Evolutionary conservation across 2,113 vertebrate species (phyloP).

Genomic region (Zootoca vivipara): DNA sequence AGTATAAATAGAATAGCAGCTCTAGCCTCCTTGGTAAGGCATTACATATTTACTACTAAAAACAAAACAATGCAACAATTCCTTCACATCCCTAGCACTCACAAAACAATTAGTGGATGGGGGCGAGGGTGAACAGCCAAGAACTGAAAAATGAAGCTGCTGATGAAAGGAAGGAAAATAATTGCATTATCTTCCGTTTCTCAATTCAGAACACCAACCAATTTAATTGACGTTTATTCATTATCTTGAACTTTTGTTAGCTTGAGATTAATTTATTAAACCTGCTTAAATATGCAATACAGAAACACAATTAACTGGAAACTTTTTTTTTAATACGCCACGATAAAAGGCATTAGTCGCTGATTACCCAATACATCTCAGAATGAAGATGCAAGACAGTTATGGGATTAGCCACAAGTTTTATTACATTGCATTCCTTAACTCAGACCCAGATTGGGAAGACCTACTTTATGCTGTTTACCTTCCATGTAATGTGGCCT

Average conservation of each 20-base stretch:
- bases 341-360: neutral
- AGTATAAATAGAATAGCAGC: too few relatives aligned
- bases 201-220: neutral
- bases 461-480: neutral
- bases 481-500: too few relatives aligned
- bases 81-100: neutral
- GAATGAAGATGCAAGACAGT: neutral
- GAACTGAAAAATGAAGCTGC: neutral
- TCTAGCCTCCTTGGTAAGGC: neutral
- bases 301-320: conserved; percentile 7
- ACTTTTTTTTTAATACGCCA: too few relatives aligned
- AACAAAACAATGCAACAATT: neutral
- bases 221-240: conserved; percentile 17
- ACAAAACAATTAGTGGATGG: neutral
- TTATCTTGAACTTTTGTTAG: neutral
- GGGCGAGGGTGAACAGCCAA: neutral
- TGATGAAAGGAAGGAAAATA: neutral
- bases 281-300: neutral
- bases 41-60: neutral
- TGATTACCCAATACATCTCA: neutral
- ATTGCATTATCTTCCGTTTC: neutral
- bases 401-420: neutral
- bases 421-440: neutral
- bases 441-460: neutral
- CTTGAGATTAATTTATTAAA: conserved; percentile 6